Conservation (phyloP, 1,140 invertebrate genomes). For the Colletes latitarsis region DNA sequence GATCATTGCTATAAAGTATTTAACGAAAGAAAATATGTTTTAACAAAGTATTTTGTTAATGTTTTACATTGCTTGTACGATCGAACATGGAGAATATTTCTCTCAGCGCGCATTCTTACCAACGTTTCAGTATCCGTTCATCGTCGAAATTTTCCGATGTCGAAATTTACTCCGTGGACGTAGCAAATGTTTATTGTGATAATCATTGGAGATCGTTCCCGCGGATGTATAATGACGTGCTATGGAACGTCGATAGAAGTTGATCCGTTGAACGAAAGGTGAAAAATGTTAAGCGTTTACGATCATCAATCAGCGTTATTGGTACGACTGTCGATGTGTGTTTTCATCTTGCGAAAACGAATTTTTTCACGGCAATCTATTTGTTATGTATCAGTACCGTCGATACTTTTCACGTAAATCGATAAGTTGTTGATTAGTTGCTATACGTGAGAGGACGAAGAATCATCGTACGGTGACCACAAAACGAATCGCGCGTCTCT, state of each 20-base stretch:
- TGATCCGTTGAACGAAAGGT: not conserved
- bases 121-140: not conserved
- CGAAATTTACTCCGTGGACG: not conserved
- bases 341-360: slow-evolving; percentile 11
- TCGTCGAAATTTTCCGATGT: slow-evolving; percentile 1
- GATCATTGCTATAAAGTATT: too few species aligned
- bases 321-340: slow-evolving; percentile 1
- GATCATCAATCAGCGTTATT: not conserved
- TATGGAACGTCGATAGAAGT: not conserved
- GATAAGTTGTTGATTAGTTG: slow-evolving; percentile 44
- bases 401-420: slow-evolving; percentile 25
- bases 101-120: slow-evolving; percentile 10
- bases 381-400: slow-evolving; percentile 24
- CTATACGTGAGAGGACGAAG: slow-evolving; percentile 3
- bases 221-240: slow-evolving; percentile 25
- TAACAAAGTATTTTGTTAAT: not conserved
- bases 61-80: not conserved
- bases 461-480: slow-evolving; percentile 9
- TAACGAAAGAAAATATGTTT: too few species aligned
- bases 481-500: too few species aligned
- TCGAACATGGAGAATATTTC: not conserved
- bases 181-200: slow-evolving; percentile 12
- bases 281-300: not conserved
- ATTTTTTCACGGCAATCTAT: slow-evolving; percentile 34
- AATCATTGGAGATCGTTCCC: slow-evolving; percentile 5